These are phyloP conservation scores for Clangula hyemalis DNA, from an alignment of 2,797 vertebrate species.

Conservation along the genomic window DNA sequence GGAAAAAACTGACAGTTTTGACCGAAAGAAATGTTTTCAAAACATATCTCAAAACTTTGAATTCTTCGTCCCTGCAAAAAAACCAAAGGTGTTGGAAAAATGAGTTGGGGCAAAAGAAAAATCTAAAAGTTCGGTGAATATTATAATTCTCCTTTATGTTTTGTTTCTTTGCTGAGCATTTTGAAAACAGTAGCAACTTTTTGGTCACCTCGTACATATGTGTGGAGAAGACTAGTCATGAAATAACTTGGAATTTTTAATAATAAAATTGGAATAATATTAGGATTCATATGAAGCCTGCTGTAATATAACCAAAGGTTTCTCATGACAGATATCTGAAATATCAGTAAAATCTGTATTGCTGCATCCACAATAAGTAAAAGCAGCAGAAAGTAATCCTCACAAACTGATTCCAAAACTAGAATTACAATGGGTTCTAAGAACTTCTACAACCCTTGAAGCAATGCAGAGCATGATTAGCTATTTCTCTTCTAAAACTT, in stretches of 20 bases:
- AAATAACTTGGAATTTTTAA: neutral
- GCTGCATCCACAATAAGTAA: neutral
- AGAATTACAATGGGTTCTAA: neutral
- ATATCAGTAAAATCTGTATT: neutral
- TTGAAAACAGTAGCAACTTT: neutral
- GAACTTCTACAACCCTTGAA: neutral
- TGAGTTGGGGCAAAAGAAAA: neutral
- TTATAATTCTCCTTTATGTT: neutral
- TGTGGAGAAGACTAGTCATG: neutral
- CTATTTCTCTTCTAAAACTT: neutral
- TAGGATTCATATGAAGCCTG: neutral
- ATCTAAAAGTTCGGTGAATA: neutral
- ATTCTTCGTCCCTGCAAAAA: neutral
- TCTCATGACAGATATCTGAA: neutral
- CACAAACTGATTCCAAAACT: neutral
- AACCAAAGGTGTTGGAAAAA: neutral
- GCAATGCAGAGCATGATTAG: neutral
- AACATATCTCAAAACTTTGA: neutral
- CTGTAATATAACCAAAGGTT: neutral
- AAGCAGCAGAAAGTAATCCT: neutral
- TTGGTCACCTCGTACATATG: rapidly evolving
- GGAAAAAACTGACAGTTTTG: neutral
- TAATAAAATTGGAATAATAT: neutral
- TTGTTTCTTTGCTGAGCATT: neutral
- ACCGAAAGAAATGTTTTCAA: neutral